Percentiles rank a stretch among this genome's conserved stretches.
These are phyloP conservation scores for Lordiphosa andalusiaca DNA, from an alignment of 2,888 invertebrate species.

Conservation along the genomic window DNA sequence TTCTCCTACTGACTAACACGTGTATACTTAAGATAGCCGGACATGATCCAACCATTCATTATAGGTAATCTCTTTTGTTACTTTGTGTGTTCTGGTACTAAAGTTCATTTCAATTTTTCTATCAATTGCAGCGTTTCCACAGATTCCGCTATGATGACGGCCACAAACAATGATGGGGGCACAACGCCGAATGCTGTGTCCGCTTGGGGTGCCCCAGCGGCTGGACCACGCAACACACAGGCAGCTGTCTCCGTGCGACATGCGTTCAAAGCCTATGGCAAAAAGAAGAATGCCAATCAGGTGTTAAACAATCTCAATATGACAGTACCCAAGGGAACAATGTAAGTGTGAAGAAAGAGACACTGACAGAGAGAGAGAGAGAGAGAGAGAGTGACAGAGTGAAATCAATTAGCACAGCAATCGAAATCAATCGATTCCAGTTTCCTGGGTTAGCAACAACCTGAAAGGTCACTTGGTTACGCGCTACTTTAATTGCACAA, in stretches of 20 bases:
- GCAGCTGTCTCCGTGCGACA: slow-evolving; percentile 93
- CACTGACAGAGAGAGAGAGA: slow-evolving; percentile 36
- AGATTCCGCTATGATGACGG: slow-evolving; percentile 77
- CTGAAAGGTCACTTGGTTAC: slow-evolving; percentile 56
- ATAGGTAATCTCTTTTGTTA: background rate
- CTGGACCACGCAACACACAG: slow-evolving; percentile 80
- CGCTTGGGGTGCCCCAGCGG: slow-evolving; percentile 82
- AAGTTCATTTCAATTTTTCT: background rate
- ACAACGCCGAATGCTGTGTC: slow-evolving; percentile 59
- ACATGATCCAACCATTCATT: slow-evolving; percentile 2
- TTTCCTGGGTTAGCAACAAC: slow-evolving; percentile 3
- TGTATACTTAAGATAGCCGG: background rate
- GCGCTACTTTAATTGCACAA: slow-evolving; percentile 49
- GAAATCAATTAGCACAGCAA: slow-evolving; percentile 59
- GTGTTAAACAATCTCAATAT: slow-evolving; percentile 94
- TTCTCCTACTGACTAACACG: no score
- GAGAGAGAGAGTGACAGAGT: slow-evolving; percentile 42
- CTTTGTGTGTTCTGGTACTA: background rate
- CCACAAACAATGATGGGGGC: slow-evolving; percentile 79
- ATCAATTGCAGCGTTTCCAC: slow-evolving; percentile 73
- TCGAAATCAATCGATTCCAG: slow-evolving; percentile 1
- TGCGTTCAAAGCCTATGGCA: slow-evolving; percentile 94
- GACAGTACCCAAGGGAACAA: slow-evolving; percentile 96
- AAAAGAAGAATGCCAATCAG: slow-evolving; percentile 91
- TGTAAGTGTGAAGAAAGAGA: slow-evolving; percentile 85